These are phyloP conservation scores for Thysanoteuthis rhombus DNA, from an alignment of 2,888 invertebrate genomes.

Conservation along the genomic window DNA sequence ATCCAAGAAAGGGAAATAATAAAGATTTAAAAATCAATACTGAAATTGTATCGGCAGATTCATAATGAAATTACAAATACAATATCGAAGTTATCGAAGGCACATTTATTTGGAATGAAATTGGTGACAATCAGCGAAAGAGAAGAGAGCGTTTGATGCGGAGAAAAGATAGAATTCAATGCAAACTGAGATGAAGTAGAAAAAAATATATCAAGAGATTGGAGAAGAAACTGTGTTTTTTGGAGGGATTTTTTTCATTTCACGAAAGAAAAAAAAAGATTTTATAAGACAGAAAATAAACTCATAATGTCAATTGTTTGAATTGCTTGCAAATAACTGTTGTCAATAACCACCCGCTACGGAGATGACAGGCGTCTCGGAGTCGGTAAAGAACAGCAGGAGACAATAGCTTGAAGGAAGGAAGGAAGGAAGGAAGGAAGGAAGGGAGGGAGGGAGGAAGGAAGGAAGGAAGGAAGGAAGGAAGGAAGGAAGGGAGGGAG, in stretches of 20 bases:
- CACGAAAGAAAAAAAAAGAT: too few species aligned
- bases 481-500: accelerated
- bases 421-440: too few species aligned
- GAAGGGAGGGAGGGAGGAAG: too few species aligned
- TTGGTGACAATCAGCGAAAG: neutral
- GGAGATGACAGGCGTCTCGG: neutral
- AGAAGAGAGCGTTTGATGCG: neutral
- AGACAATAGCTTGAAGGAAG: too few species aligned
- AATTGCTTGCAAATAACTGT: neutral
- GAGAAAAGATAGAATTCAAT: neutral
- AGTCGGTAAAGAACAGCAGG: neutral
- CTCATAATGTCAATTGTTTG: neutral
- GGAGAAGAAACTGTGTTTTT: neutral
- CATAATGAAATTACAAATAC: neutral
- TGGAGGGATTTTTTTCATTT: too few species aligned
- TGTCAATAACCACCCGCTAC: neutral
- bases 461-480: too few species aligned
- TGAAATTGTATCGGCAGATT: neutral
- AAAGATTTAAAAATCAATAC: neutral
- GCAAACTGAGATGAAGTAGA: neutral
- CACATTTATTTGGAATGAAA: neutral
- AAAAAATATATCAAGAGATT: neutral
- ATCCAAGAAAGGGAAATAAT: neutral
- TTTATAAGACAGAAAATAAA: neutral
- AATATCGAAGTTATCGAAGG: neutral